Conservation (phyloP, 2,113 vertebrate genomes). For the Seriola rivoliana region DNA sequence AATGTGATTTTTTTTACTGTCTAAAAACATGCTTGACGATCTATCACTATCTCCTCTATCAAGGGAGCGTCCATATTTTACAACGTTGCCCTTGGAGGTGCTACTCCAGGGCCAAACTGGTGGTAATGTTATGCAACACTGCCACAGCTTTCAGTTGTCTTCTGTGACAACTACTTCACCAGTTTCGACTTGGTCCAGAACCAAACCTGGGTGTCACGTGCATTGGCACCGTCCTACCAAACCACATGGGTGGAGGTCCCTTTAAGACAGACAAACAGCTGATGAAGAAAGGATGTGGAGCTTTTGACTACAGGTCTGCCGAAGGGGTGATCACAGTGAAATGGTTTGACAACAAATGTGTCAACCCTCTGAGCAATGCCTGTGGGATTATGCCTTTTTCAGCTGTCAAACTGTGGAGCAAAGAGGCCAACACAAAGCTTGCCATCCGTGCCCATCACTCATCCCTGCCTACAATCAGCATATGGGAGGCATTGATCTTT, state of each 20-base stretch:
- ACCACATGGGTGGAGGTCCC: constrained; percentile 17
- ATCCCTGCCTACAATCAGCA: constrained; percentile 16
- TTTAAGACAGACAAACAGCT: constrained; percentile 51
- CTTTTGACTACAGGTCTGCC: constrained; percentile 50
- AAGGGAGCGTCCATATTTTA: constrained; percentile 11
- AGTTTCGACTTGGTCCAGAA: too few relatives aligned
- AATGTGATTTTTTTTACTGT: too few relatives aligned
- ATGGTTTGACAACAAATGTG: constrained; percentile 60
- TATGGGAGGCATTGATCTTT: constrained; percentile 8
- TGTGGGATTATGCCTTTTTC: constrained; percentile 54
- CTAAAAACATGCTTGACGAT: too few relatives aligned
- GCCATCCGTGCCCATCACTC: not conserved
- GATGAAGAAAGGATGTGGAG: constrained; percentile 45
- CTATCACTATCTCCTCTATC: not conserved
- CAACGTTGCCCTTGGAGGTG: not conserved
- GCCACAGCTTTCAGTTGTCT: not conserved
- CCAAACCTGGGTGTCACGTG: too few relatives aligned
- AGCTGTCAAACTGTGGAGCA: constrained; percentile 19
- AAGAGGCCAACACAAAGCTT: not conserved
- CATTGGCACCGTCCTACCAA: too few relatives aligned
- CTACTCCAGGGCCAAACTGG: constrained; percentile 12
- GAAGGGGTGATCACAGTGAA: constrained; percentile 55
- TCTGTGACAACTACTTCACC: constrained; percentile 21
- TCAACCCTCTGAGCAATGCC: constrained; percentile 54
- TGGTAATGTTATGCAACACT: constrained; percentile 3